Evolutionary conservation across 2,797 vertebrate species (phyloP), one percentile per base, ranked within the genome.

Genomic region (Amblyopsis hoosieri): DNA sequence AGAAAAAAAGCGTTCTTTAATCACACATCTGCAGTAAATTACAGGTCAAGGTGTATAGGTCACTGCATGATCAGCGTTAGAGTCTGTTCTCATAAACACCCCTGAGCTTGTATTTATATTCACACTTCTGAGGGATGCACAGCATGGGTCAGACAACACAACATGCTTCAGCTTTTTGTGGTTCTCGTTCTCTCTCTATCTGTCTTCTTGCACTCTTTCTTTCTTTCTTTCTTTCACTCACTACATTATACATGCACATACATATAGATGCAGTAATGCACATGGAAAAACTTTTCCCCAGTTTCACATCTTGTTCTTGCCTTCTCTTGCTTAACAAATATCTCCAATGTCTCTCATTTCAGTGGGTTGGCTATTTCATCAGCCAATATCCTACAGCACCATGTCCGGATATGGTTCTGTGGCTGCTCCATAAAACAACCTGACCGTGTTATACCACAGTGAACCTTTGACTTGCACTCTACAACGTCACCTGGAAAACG

Each of bases 331-430:
- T 65, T 63, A 47, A 37, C 63, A 60, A 64, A 61, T 78, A 14
- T 10, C 59, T 78, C 47, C 45, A 33, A 62, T 59, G 75, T 61
- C 31, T 70, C 45, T 57, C 13, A 12, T 60, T 62, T 71, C 11
- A 33, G 52, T 66, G 75, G 68, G 42, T 19, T 4, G 37, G 37
- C 8, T 66, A 76, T 71, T 37, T 69, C 33, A 74, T 64, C 49
- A 45, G 67, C 69, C 49, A 54, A 45, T 9, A 15, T 74, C 80
- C 78, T 67, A 57, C 50, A 57, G 68, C 64, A 66, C 69, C 78
- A 76, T 76, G 71, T 85, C 73, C 69, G 62, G 71, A 72, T 78
- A 67, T 69, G 76, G 62, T 71, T 84, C 83, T 82, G 75, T 75
- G 75, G 76, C 72, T 60, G 62, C 58, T 61, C 67, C 74, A 78